phyloP scores from a whole-genome alignment of 2,113 vertebrate species.

The Setophaga petechia region DNA sequence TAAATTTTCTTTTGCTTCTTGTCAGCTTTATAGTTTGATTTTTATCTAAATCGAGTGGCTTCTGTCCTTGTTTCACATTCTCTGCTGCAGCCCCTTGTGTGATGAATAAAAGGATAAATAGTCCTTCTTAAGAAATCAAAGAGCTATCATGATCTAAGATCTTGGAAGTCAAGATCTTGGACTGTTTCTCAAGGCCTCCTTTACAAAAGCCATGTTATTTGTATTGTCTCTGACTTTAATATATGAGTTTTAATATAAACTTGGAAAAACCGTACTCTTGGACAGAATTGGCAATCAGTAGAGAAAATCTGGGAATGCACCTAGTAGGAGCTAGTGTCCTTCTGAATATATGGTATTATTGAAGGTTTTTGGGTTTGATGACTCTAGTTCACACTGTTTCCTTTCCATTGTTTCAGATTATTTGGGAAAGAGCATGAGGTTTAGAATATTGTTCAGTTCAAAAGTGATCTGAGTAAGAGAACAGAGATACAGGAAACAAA shows the following conservation, averaged over 20 bases:
- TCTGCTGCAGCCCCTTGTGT: background rate
- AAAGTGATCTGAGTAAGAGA: background rate
- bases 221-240: background rate
- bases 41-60: background rate
- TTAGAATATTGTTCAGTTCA: background rate
- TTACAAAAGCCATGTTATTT: background rate
- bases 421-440: background rate
- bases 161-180: background rate
- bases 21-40: background rate
- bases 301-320: background rate
- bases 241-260: background rate
- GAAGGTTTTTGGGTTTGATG: background rate
- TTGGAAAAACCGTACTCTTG: accelerated
- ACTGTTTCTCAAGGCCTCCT: background rate
- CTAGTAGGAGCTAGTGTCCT: background rate
- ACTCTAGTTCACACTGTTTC: background rate
- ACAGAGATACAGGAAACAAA: background rate
- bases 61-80: background rate
- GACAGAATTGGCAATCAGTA: background rate
- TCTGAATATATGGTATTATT: background rate
- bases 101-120: background rate
- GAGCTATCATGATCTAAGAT: background rate
- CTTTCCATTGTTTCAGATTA: background rate
- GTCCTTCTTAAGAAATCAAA: background rate
- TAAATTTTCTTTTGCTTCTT: background rate